These are phyloP conservation scores for Plagodis pulveraria DNA, from an alignment of 2,888 invertebrate species.

Conservation along the genomic window DNA sequence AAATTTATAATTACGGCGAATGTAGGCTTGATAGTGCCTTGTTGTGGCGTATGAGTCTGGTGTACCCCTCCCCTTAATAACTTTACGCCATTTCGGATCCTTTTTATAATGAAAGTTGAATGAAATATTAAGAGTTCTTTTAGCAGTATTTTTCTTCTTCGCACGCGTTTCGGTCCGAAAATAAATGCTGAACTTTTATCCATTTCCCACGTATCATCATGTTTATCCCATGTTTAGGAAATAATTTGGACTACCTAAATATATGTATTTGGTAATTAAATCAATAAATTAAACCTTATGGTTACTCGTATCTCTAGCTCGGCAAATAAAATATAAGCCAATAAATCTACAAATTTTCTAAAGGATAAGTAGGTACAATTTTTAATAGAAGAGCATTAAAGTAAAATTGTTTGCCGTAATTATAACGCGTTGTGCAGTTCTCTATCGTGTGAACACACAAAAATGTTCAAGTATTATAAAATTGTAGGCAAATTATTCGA, in stretches of 20 bases:
- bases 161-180: slow-evolving; percentile 40
- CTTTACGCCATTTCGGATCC: slow-evolving; percentile 16
- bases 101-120: no score
- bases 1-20: slow-evolving; percentile 53
- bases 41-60: slow-evolving; percentile 59
- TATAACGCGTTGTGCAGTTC: slow-evolving; percentile 48
- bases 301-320: slow-evolving; percentile 15
- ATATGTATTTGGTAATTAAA: slow-evolving; percentile 3
- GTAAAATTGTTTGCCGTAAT: slow-evolving; percentile 53
- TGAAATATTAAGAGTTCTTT: no score
- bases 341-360: slow-evolving; percentile 39
- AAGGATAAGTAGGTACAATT: slow-evolving; percentile 74
- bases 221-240: not conserved
- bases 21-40: slow-evolving; percentile 77
- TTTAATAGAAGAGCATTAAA: slow-evolving; percentile 37
- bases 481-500: slow-evolving; percentile 61
- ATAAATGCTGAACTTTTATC: slow-evolving; percentile 21
- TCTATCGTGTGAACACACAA: slow-evolving; percentile 36
- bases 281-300: slow-evolving; percentile 12
- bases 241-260: not conserved
- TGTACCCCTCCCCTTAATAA: slow-evolving; percentile 46
- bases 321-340: slow-evolving; percentile 16
- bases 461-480: slow-evolving; percentile 60
- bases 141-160: slow-evolving; percentile 8
- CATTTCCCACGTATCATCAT: not conserved